Conservation (phyloP, 2,797 vertebrate genomes). For the Botia almorhae region DNA sequence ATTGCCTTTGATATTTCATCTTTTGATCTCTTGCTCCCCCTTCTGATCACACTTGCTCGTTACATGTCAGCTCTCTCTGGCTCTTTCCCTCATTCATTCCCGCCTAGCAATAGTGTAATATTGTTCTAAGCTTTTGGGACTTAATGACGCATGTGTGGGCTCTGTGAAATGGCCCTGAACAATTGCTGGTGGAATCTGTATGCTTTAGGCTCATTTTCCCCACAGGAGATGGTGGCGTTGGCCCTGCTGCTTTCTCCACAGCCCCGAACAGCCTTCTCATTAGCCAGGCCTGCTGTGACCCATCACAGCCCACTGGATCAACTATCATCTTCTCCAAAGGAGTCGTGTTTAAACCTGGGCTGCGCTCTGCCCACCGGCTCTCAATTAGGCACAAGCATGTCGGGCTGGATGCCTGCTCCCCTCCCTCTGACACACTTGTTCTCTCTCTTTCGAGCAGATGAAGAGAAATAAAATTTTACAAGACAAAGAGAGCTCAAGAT, state of each 20-base stretch:
- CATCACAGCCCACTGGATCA: constrained; percentile 39
- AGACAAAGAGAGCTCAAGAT: constrained; percentile 13
- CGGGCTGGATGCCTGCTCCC: constrained; percentile 19
- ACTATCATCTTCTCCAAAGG: constrained; percentile 38
- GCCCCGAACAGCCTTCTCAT: constrained; percentile 40
- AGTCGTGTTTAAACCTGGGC: constrained; percentile 42
- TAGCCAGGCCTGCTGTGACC: constrained; percentile 41
- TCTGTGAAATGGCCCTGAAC: constrained; percentile 48
- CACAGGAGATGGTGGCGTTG: constrained; percentile 36
- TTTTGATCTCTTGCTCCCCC: constrained; percentile 21
- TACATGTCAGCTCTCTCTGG: not conserved
- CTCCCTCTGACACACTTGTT: not conserved
- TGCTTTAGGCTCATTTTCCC: constrained; percentile 50
- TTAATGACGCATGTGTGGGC: constrained; percentile 40
- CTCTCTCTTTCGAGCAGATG: constrained; percentile 14
- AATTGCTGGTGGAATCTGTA: constrained; percentile 41
- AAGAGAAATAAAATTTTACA: constrained; percentile 24
- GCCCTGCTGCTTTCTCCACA: constrained; percentile 31
- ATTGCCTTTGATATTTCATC: not conserved
- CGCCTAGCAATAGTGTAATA: constrained; percentile 20
- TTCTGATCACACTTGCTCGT: constrained; percentile 6
- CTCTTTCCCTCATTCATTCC: not conserved
- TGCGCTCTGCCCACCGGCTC: constrained; percentile 30
- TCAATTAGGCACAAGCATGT: constrained; percentile 25
- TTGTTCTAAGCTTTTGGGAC: constrained; percentile 42